Conservation (phyloP, 2,797 vertebrate species). For the Synaphobranchus kaupii region DNA sequence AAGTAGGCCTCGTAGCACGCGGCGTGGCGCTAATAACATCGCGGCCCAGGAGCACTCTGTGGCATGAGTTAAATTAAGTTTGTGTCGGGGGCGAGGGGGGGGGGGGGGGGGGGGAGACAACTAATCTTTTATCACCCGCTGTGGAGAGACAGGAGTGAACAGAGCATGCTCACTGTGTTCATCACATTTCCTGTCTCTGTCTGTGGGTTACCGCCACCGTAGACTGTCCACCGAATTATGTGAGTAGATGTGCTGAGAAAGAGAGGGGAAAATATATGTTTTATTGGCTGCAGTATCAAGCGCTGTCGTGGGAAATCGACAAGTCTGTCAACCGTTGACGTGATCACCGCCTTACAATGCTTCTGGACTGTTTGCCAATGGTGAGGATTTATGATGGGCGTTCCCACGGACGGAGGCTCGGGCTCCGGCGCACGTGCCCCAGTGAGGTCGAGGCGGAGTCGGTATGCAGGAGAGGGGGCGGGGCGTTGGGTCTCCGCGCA, state of each 20-base stretch:
- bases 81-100: constrained; percentile 18
- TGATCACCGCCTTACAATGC: neutral
- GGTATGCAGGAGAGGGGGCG: too few species aligned
- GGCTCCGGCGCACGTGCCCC: neutral
- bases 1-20: neutral
- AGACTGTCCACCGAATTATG: neutral
- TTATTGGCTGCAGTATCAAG: neutral
- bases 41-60: constrained; percentile 16
- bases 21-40: neutral
- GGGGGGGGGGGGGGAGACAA: constrained; percentile 12
- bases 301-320: neutral
- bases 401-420: neutral
- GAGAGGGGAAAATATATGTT: neutral
- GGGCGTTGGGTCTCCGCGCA: neutral
- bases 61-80: constrained; percentile 28
- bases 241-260: neutral
- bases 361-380: neutral
- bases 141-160: neutral
- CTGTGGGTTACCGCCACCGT: neutral
- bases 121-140: constrained; percentile 18
- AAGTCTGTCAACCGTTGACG: neutral
- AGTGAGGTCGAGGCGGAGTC: neutral
- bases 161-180: neutral
- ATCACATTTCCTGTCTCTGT: neutral
- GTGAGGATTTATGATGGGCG: neutral